phyloP scores from a whole-genome alignment of 2,888 invertebrate genomes.

The Gnatocerus cornutus region DNA sequence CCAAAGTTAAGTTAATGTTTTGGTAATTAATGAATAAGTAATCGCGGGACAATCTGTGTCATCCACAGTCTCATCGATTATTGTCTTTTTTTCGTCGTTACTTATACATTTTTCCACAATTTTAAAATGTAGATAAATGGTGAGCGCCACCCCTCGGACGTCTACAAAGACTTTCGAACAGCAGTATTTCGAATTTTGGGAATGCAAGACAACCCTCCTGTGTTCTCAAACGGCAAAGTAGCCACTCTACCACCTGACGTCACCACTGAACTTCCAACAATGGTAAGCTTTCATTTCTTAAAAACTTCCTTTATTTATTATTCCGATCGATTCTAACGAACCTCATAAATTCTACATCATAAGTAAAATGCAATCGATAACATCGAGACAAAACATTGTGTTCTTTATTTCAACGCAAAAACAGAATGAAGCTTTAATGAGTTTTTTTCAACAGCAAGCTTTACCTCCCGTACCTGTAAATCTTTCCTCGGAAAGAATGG shows the following conservation, averaged over 20 bases:
- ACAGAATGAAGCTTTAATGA: constrained; percentile 9
- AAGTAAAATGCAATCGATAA: constrained; percentile 32
- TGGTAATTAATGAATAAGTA: constrained; percentile 21
- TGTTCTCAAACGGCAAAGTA: constrained; percentile 76
- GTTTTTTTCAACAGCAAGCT: constrained; percentile 32
- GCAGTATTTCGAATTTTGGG: constrained; percentile 86
- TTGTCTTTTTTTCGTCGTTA: constrained; percentile 18
- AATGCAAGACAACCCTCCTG: constrained; percentile 78
- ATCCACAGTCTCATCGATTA: constrained; percentile 2
- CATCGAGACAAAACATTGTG: background rate
- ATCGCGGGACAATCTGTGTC: constrained; percentile 6
- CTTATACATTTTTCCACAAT: no score
- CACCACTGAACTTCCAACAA: constrained; percentile 67
- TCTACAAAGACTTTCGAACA: constrained; percentile 88
- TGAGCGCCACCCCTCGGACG: constrained; percentile 89
- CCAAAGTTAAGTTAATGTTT: constrained; percentile 20
- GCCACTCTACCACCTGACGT: constrained; percentile 74
- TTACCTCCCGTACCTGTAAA: constrained; percentile 17
- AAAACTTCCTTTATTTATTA: constrained; percentile 25
- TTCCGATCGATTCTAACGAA: constrained; percentile 23
- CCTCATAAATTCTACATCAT: constrained; percentile 29
- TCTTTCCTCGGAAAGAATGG: constrained; percentile 47
- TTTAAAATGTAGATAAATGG: constrained; percentile 82
- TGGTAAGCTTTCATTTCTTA: constrained; percentile 56
- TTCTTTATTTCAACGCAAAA: background rate